A percentile compares a stretch with the other conserved stretches of the same genome.
These are phyloP conservation scores for Diuraphis noxia DNA, from an alignment of 1,140 invertebrate species.

Conservation along the genomic window DNA sequence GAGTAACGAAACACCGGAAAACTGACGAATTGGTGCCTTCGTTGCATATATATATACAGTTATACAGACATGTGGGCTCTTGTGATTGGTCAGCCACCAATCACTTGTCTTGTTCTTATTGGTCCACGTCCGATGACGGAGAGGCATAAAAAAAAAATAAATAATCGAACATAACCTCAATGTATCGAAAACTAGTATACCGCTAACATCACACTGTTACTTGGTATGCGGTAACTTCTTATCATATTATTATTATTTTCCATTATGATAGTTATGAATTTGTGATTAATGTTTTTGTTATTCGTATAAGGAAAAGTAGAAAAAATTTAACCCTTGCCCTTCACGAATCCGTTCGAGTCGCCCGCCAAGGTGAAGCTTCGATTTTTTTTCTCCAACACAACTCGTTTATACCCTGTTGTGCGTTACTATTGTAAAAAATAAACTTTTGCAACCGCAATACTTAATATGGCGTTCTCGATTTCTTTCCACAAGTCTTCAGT, in stretches of 20 bases:
- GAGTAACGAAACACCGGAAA: background rate
- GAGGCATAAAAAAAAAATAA: background rate
- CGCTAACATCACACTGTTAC: rapidly evolving
- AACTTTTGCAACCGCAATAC: background rate
- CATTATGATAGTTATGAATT: background rate
- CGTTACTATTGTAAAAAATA: background rate
- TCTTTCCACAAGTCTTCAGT: background rate
- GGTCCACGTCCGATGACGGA: conserved; percentile 62
- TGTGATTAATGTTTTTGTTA: background rate
- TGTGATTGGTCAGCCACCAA: conserved; percentile 43
- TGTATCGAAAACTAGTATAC: background rate
- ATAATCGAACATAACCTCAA: conserved; percentile 24
- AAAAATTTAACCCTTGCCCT: conserved; percentile 29
- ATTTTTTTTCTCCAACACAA: background rate
- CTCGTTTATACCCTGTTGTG: background rate
- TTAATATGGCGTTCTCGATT: conserved; percentile 15
- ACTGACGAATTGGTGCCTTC: conserved; percentile 21
- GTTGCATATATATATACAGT: conserved; percentile 47
- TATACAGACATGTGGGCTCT: conserved; percentile 38
- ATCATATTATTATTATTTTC: background rate
- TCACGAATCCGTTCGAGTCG: background rate
- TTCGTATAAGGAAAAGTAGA: background rate
- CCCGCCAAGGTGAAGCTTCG: conserved; percentile 18
- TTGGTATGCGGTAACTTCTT: background rate
- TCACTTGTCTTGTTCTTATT: conserved; percentile 63